These are phyloP conservation scores for Sardinella longiceps DNA, from an alignment of 2,797 vertebrate species.

Conservation along the genomic window DNA sequence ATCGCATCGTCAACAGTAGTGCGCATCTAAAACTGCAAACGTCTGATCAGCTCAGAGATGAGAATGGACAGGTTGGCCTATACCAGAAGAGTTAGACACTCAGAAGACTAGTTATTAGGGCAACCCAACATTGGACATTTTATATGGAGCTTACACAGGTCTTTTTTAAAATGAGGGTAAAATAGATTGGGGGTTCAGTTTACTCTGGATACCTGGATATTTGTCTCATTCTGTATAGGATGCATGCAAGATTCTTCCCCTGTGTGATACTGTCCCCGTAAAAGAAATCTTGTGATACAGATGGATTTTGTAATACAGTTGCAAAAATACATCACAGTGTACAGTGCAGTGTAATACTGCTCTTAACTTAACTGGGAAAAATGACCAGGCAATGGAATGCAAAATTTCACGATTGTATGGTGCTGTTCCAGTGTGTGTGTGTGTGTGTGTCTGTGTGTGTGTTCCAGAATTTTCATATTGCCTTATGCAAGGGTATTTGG, in stretches of 20 bases:
- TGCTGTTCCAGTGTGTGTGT: no score
- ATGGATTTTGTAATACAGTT: no score
- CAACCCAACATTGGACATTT: slow-evolving; percentile 43
- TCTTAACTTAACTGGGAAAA: no score
- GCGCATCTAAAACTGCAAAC: slow-evolving; percentile 49
- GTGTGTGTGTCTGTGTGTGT: no score
- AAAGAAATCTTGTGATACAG: no score
- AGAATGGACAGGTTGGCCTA: slow-evolving; percentile 68
- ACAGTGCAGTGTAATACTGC: no score
- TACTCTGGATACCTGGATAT: background rate
- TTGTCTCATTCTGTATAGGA: background rate
- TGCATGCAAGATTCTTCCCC: background rate
- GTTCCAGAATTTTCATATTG: no score
- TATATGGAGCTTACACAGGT: background rate
- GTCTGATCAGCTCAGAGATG: slow-evolving; percentile 63
- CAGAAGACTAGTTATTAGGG: slow-evolving; percentile 57
- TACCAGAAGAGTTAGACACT: slow-evolving; percentile 50
- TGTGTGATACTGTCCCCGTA: background rate
- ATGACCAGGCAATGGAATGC: no score
- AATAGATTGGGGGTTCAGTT: background rate
- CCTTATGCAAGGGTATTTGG: no score
- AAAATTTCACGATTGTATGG: no score
- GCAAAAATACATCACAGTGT: no score
- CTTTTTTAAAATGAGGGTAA: background rate
- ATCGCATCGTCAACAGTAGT: slow-evolving; percentile 54